Conservation (phyloP, 2,888 invertebrate species). For the Lepas anatifera region DNA sequence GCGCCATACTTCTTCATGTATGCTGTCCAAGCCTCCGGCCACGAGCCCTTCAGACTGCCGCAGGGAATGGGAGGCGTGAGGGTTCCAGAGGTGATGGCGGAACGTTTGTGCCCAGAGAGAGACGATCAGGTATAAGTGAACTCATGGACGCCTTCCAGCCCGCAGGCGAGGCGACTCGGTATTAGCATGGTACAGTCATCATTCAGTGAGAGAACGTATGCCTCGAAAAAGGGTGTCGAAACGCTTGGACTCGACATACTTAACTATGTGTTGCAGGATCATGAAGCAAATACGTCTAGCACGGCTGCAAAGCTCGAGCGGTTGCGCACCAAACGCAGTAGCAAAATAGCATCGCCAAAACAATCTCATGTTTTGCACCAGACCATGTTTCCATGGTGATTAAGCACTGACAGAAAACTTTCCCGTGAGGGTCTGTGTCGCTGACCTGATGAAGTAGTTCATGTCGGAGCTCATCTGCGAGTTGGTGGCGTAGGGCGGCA, state of each 20-base stretch:
- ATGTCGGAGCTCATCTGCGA: constrained; percentile 13
- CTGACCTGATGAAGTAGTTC: constrained; percentile 10
- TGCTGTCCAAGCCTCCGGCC: constrained; percentile 8
- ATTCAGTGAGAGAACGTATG: not conserved
- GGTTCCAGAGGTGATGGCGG: not conserved
- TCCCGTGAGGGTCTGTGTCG: too few relatives aligned
- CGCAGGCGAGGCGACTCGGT: constrained; percentile 1
- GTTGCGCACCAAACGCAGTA: too few relatives aligned
- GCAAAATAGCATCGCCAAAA: too few relatives aligned
- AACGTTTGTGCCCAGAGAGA: not conserved
- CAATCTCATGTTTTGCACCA: too few relatives aligned
- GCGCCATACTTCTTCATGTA: constrained; percentile 13
- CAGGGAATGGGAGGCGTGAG: not conserved
- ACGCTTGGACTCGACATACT: too few relatives aligned
- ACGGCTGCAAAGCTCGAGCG: too few relatives aligned
- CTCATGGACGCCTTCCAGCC: not conserved
- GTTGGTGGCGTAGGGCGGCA: not conserved
- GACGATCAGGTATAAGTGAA: not conserved
- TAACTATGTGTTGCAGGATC: too few relatives aligned
- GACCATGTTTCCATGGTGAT: too few relatives aligned
- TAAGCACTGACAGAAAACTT: too few relatives aligned
- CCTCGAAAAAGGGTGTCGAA: too few relatives aligned
- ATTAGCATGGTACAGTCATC: constrained; percentile 7
- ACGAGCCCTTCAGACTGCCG: constrained; percentile 6
- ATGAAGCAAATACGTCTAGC: too few relatives aligned